Conservation (phyloP, 2,113 vertebrate genomes). For the Mirza zaza region DNA sequence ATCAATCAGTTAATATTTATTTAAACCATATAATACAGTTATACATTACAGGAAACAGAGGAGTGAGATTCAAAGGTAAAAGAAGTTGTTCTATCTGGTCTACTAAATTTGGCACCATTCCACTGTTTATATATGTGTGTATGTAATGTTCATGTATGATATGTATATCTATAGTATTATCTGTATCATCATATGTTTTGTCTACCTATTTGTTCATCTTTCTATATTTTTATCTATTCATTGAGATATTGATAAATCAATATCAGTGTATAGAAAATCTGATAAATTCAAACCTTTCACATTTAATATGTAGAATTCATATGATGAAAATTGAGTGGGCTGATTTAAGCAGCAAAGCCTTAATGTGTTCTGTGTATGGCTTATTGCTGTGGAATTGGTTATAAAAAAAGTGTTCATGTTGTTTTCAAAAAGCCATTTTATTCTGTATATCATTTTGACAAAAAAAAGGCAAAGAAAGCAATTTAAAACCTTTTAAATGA, state of each 20-base stretch:
- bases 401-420: conserved; percentile 5
- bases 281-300: background rate
- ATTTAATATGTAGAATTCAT: background rate
- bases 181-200: no score
- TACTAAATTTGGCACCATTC: background rate
- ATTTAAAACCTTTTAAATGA: conserved; percentile 71
- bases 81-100: background rate
- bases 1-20: background rate
- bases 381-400: conserved; percentile 57
- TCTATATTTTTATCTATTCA: background rate
- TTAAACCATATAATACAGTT: background rate
- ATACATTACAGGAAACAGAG: background rate
- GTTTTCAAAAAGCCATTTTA: conserved; percentile 60
- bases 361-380: background rate
- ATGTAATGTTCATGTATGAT: background rate
- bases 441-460: conserved; percentile 35
- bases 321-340: background rate
- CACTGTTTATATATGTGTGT: background rate
- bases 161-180: background rate
- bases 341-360: conserved; percentile 5
- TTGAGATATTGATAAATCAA: background rate
- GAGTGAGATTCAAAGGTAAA: background rate
- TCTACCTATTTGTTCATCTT: background rate
- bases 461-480: conserved; percentile 2
- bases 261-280: background rate